Percentiles rank a stretch among this genome's conserved stretches.
Conservation (phyloP, 2,113 vertebrate genomes). For the Pterocles orientalis region DNA sequence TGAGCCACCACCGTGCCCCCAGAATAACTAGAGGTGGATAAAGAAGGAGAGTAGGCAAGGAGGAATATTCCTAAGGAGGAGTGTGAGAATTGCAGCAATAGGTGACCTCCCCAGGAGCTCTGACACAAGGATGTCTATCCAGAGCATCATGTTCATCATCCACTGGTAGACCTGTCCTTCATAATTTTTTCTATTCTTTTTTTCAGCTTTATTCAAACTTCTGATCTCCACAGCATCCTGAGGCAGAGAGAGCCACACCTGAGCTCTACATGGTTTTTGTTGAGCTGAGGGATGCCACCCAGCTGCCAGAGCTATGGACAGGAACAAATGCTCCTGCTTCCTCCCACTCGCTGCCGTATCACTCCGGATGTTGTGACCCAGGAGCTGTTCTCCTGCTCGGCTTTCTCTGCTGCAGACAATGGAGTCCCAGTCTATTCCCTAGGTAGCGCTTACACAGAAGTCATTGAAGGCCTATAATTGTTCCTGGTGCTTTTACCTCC, state of each 20-base stretch:
- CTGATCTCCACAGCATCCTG: background rate
- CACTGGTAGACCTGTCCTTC: too few relatives aligned
- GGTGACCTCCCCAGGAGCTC: background rate
- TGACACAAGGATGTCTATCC: accelerated
- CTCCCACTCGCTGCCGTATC: accelerated
- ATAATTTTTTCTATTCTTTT: accelerated
- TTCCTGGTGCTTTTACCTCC: constrained; percentile 24
- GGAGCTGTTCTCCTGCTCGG: background rate
- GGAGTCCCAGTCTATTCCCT: background rate
- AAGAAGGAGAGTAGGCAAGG: background rate
- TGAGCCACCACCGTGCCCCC: background rate
- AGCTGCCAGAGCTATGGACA: background rate
- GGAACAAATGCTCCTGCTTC: background rate
- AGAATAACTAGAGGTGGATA: background rate
- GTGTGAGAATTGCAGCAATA: background rate
- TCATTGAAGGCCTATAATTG: background rate
- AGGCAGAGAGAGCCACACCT: background rate
- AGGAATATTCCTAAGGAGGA: background rate
- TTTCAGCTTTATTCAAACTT: background rate
- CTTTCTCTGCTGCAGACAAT: constrained; percentile 4
- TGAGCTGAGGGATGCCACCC: background rate
- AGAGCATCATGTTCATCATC: background rate
- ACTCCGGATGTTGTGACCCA: background rate
- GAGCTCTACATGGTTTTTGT: background rate
- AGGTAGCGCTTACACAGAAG: background rate